phyloP scores from a whole-genome alignment of 2,113 vertebrate genomes.

The Struthidea cinerea region DNA sequence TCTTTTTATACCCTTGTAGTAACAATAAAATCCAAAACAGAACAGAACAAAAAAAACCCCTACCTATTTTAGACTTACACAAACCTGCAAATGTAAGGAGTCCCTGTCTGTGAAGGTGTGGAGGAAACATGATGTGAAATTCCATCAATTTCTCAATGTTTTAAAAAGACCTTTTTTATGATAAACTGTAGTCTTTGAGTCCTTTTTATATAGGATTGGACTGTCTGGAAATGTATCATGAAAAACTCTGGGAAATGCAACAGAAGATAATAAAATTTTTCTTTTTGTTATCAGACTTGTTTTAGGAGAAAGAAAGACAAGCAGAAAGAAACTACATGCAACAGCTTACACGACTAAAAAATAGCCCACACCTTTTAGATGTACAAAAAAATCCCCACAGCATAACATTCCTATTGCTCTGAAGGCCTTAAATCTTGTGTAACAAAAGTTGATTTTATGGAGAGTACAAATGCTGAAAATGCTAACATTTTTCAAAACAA shows the following conservation, averaged over 20 bases:
- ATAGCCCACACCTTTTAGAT: background rate
- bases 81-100: background rate
- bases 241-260: background rate
- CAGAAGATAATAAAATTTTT: background rate
- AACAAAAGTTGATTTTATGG: background rate
- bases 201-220: background rate
- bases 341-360: background rate
- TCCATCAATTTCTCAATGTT: background rate
- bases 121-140: background rate
- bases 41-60: background rate
- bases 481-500: background rate
- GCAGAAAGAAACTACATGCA: background rate
- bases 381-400: background rate
- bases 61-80: background rate
- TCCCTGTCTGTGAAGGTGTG: fast-evolving
- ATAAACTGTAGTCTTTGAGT: background rate
- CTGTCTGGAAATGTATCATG: background rate
- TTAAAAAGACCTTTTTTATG: fast-evolving
- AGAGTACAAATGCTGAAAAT: background rate
- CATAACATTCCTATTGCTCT: background rate
- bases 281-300: background rate
- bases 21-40: background rate
- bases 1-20: background rate
- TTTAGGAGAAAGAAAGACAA: background rate
- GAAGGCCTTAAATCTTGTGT: background rate